Evolutionary conservation across 2,888 invertebrate genomes (phyloP), one percentile per base, ranked within the genome.

Genomic region (Drosophila imparisetae): DNA sequence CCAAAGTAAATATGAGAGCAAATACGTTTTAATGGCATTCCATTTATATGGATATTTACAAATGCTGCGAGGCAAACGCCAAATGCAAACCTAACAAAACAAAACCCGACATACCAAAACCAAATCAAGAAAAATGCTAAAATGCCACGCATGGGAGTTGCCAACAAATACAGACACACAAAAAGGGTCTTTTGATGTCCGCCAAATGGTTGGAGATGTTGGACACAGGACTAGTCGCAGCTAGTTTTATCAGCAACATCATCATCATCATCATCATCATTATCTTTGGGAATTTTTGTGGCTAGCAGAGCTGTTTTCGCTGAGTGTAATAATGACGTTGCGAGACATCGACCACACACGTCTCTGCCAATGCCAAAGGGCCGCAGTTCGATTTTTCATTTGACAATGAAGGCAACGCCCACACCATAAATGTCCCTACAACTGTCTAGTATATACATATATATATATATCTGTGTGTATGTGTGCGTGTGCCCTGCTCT

Each of bases 21-120:
- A 83, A 88, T 71, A 83, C 75, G 89, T 86, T 90, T 87, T 86
- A 87, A 90, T 89, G 80, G 86, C 81, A 84, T 87, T 90, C 87
- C 72, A 80, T 73, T 66, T 67, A 64, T 54, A 49, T 27, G 49
- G 27, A 54, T 80, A 80, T 85, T 86, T 86, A 86, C 83, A 71
- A 64, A 55, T 52, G 66, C 68, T 72, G 52, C 60, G 13, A 71
- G 86, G 72, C 75, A 65, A 72, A 66, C 65, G 62, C 45, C 62
- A 29, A 57, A 57, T 42, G 65, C 69, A 63, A 81, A 66, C 89
- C 83, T 89, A 84, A 84, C 76, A 86, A 75, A 81, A 84, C 85
- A 81, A 72, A 68, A 59, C 45, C 42, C 36, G 34, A 29, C 50
- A 61, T 52, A 55, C 58, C 66, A 83, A 90, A 88, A 86, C 81